These are phyloP conservation scores for Yponomeuta sedellus DNA, from an alignment of 2,888 invertebrate species.

Conservation along the genomic window DNA sequence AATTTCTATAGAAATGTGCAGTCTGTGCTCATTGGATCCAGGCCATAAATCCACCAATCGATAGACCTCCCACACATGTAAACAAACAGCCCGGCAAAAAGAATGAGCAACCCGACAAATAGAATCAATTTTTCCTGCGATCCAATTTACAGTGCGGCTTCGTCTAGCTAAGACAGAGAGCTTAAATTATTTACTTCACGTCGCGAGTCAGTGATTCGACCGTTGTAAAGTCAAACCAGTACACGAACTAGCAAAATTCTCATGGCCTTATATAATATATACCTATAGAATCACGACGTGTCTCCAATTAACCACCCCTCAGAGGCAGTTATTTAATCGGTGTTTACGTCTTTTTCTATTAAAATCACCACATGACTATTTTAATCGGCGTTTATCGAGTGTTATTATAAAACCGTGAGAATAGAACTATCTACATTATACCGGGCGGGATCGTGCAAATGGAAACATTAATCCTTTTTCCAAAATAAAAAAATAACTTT, in stretches of 20 bases:
- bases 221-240: not conserved
- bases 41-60: not conserved
- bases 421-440: too few species aligned
- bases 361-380: too few species aligned
- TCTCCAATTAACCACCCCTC: too few species aligned
- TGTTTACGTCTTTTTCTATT: too few species aligned
- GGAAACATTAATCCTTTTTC: too few species aligned
- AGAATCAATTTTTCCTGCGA: conserved; percentile 10
- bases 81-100: conserved; percentile 8
- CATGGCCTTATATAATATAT: too few species aligned
- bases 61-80: not conserved
- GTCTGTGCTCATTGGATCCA: not conserved
- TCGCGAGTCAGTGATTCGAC: conserved; percentile 8
- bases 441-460: too few species aligned
- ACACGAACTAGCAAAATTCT: not conserved
- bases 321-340: too few species aligned
- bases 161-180: not conserved
- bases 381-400: too few species aligned
- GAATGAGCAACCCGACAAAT: conserved; percentile 9
- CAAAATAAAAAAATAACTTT: too few species aligned
- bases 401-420: too few species aligned
- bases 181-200: conserved; percentile 14
- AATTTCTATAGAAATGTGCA: not conserved
- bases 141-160: conserved; percentile 11
- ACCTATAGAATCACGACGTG: too few species aligned